phyloP scores from a whole-genome alignment of 2,113 vertebrate species.

The Falco punctatus region DNA sequence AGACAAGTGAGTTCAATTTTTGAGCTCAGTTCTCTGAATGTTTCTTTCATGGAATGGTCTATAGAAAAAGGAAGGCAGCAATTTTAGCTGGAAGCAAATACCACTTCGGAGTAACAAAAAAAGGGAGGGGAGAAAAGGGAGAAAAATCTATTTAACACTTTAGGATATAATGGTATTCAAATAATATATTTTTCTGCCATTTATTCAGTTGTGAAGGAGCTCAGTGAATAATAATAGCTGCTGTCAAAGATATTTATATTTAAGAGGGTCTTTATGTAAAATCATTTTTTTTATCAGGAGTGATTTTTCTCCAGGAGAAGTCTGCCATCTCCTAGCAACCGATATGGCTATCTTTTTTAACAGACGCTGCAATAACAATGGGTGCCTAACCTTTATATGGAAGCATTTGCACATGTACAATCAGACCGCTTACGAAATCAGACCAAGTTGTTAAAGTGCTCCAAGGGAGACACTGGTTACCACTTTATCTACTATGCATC shows the following conservation, averaged over 20 bases:
- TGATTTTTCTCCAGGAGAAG: constrained; percentile 78
- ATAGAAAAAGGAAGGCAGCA: constrained; percentile 56
- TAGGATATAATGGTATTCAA: constrained; percentile 71
- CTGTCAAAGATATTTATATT: constrained; percentile 83
- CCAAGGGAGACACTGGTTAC: constrained; percentile 42
- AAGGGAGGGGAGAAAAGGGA: not conserved
- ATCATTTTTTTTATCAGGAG: constrained; percentile 66
- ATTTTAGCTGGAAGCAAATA: constrained; percentile 60
- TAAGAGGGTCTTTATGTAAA: constrained; percentile 81
- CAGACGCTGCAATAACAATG: constrained; percentile 61
- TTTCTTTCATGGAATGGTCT: constrained; percentile 40
- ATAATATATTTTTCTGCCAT: constrained; percentile 78
- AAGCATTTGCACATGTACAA: constrained; percentile 74
- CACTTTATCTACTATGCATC: not conserved
- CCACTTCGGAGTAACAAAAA: constrained; percentile 58
- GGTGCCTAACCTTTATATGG: constrained; percentile 67
- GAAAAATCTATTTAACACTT: constrained; percentile 74
- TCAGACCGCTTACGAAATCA: constrained; percentile 66
- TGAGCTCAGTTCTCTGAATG: constrained; percentile 23
- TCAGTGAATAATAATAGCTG: constrained; percentile 77
- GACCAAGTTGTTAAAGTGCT: constrained; percentile 65
- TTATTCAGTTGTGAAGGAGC: constrained; percentile 76
- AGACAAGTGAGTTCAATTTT: constrained; percentile 8
- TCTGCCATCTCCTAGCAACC: constrained; percentile 80
- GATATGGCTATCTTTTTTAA: constrained; percentile 77